Conservation (phyloP, 2,888 invertebrate genomes). For the Torymus aiolomorphi region DNA sequence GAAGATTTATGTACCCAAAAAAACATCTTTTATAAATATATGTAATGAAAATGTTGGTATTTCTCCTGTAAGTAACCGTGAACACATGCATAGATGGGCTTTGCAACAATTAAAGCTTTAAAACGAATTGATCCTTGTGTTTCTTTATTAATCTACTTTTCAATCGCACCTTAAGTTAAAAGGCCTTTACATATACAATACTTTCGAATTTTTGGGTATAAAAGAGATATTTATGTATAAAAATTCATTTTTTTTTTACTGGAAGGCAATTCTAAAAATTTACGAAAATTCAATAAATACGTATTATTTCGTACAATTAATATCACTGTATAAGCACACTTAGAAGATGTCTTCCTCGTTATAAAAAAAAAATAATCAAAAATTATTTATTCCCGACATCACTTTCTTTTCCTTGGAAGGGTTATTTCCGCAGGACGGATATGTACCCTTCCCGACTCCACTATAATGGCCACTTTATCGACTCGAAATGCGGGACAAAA, state of each 20-base stretch:
- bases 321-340: no score
- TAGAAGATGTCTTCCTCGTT: no score
- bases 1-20: constrained; percentile 36
- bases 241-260: background rate
- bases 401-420: no score
- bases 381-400: no score
- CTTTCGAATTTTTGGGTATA: no score
- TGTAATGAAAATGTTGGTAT: constrained; percentile 50
- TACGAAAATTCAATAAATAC: constrained; percentile 26
- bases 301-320: background rate
- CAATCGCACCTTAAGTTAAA: no score
- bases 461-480: no score
- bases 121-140: constrained; percentile 18
- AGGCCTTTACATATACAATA: no score
- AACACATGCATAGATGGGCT: constrained; percentile 54
- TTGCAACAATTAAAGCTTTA: constrained; percentile 56
- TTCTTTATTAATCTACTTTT: constrained; percentile 33
- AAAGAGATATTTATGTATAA: background rate
- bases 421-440: no score
- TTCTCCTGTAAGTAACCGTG: constrained; percentile 53
- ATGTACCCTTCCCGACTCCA: no score
- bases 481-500: no score
- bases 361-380: no score
- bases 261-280: background rate
- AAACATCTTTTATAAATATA: constrained; percentile 52